phyloP scores from a whole-genome alignment of 2,797 vertebrate species.

The Myoxocephalus aenaeus region DNA sequence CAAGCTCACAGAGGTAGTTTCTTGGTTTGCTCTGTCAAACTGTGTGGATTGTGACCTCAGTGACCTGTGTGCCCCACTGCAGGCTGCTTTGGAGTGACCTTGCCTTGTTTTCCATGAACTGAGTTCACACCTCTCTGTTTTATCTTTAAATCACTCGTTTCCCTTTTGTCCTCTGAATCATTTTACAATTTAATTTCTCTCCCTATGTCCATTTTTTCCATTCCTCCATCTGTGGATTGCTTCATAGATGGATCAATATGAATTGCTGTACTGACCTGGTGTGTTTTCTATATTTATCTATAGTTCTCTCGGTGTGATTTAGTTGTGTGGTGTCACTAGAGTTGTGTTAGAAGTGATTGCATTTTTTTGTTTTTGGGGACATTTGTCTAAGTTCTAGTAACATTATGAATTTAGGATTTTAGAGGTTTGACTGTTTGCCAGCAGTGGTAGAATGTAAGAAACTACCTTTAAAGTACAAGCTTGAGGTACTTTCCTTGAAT shows the following conservation, averaged over 20 bases:
- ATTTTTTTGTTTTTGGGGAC: neutral
- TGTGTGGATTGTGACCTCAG: conserved; percentile 73
- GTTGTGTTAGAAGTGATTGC: conserved; percentile 43
- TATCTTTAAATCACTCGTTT: neutral
- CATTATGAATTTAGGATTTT: neutral
- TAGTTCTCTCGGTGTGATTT: conserved; percentile 54
- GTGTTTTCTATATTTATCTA: conserved; percentile 72
- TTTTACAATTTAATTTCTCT: conserved; percentile 23
- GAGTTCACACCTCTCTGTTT: conserved; percentile 68
- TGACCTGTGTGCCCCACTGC: conserved; percentile 61
- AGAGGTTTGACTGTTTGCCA: neutral
- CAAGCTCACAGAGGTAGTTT: conserved; percentile 80
- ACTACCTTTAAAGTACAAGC: neutral
- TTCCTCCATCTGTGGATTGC: conserved; percentile 53
- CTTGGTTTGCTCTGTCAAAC: conserved; percentile 72
- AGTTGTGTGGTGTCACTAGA: conserved; percentile 54
- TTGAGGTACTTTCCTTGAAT: neutral
- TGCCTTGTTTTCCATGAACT: conserved; percentile 59
- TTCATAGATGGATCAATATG: conserved; percentile 80
- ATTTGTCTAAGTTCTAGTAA: neutral
- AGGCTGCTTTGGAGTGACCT: conserved; percentile 65
- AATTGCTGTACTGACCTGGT: conserved; percentile 86
- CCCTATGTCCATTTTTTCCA: conserved; percentile 20
- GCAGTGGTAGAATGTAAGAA: neutral
- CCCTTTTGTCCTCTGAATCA: conserved; percentile 1